Evolutionary conservation across 2,113 vertebrate species (phyloP), one percentile per base, ranked within the genome.

Genomic region (Halcyon malimbica): DNA sequence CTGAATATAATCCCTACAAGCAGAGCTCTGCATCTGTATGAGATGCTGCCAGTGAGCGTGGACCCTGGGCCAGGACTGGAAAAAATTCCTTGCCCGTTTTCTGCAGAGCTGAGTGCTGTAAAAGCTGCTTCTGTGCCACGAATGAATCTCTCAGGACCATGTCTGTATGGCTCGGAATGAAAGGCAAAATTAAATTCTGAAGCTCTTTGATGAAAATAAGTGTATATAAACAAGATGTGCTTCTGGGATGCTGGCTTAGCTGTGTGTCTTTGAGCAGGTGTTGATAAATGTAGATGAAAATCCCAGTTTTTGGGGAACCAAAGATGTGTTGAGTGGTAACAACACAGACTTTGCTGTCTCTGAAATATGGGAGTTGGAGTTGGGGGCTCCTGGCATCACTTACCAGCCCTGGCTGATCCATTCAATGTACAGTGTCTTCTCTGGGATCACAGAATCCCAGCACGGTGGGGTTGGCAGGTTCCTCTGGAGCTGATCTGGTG

Each of bases 91-190:
- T 48, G 13, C 10, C 23, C 3, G 2, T 3, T 18, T 24, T 18
- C 1, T 2, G 77, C 51, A 51, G 81, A 2, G 3, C 13, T 0
- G 5, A 81, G n/a, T 25, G 65, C 41, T 62, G 60, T 13, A 1
- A 67, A 6, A 71, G 33, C 57, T 37, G 23, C 50, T 25, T 44
- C 7, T 17, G 54, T 5, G 82, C 29, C 15, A 9, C 63, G 6
- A 0, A 6, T 18, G 75, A 6, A 24, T 18, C 54, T 9, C 69
- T 9, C 39, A 10, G 83, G 78, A 33, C 20, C 10, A 10, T 2
- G 6, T 25, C 25, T 19, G 33, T 1, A 1, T 2, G 23, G 64
- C 74, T 41, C 2, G 29, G 33, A 7, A 7, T 13, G 39, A 51
- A 46, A 50, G 51, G 23, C 31, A 42, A 13, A 74, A 33, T 18